Percentiles rank a stretch among this genome's conserved stretches.
Conservation (phyloP, 2,888 invertebrate species). For the Sarcophaga subvicina region DNA sequence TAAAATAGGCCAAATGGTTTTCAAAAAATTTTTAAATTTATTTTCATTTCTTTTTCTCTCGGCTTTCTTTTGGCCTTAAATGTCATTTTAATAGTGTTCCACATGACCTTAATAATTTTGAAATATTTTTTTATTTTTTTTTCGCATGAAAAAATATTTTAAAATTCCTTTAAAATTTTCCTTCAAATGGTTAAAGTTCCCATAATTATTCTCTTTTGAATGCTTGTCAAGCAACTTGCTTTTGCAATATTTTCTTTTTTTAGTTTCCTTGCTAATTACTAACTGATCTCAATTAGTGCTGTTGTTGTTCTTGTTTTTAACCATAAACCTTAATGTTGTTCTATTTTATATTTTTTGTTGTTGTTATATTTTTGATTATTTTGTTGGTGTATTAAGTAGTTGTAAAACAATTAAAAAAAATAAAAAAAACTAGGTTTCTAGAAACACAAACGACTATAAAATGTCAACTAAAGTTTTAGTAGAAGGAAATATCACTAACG, state of each 20-base stretch:
- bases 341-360: constrained; percentile 43
- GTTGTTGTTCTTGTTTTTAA: constrained; percentile 47
- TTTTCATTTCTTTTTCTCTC: background rate
- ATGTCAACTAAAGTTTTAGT: constrained; percentile 52
- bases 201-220: background rate
- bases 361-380: constrained; percentile 3
- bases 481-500: constrained; percentile 22
- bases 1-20: background rate
- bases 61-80: constrained; percentile 32
- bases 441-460: constrained; percentile 28
- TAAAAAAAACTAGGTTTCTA: background rate
- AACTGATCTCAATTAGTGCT: constrained; percentile 64
- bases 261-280: constrained; percentile 61
- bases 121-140: no score
- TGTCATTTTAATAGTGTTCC: constrained; percentile 52
- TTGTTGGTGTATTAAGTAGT: constrained; percentile 58
- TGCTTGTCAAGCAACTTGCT: constrained; percentile 10
- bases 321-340: constrained; percentile 35
- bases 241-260: constrained; percentile 12
- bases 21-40: constrained; percentile 8
- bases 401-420: constrained; percentile 52
- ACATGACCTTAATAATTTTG: constrained; percentile 46
- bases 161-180: background rate
- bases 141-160: no score
- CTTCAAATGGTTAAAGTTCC: background rate